Evolutionary conservation across 2,113 vertebrate species (phyloP).

Genomic region (Gnathonemus longibarbis): DNA sequence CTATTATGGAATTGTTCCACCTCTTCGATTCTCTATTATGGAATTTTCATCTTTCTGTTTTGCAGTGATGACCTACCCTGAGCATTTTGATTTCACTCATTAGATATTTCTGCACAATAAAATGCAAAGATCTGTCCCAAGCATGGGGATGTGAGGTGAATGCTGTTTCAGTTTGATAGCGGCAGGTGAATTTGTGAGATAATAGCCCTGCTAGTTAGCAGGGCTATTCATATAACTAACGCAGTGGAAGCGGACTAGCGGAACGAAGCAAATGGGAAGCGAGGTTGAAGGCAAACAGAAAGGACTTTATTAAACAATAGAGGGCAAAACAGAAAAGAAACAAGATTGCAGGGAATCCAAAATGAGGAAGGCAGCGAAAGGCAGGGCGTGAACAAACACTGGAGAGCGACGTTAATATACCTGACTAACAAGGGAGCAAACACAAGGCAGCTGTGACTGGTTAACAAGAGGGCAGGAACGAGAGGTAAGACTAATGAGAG

Average conservation of each 20-base stretch:
- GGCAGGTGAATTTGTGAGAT: neutral
- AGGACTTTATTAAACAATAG: neutral
- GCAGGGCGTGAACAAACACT: neutral
- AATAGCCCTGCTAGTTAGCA: neutral
- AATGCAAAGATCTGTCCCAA: neutral
- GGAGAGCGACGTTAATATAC: neutral
- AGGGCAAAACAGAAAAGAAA: neutral
- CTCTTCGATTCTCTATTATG: neutral
- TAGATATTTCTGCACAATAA: neutral
- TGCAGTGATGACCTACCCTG: neutral
- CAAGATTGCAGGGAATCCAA: neutral
- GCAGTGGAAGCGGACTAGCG: neutral
- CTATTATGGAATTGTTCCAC: neutral
- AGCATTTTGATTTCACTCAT: neutral
- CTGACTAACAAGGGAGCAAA: neutral
- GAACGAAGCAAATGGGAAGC: neutral
- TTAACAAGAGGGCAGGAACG: neutral
- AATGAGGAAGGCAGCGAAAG: neutral
- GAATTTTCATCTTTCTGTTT: neutral
- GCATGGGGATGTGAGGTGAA: neutral
- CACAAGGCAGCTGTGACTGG: neutral
- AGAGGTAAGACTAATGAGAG: neutral
- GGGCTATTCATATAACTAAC: too few species aligned
- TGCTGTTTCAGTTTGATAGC: neutral
- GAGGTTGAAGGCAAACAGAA: neutral